Evolutionary conservation across 1,140 invertebrate species (phyloP).

Genomic region (Eumeta japonica): DNA sequence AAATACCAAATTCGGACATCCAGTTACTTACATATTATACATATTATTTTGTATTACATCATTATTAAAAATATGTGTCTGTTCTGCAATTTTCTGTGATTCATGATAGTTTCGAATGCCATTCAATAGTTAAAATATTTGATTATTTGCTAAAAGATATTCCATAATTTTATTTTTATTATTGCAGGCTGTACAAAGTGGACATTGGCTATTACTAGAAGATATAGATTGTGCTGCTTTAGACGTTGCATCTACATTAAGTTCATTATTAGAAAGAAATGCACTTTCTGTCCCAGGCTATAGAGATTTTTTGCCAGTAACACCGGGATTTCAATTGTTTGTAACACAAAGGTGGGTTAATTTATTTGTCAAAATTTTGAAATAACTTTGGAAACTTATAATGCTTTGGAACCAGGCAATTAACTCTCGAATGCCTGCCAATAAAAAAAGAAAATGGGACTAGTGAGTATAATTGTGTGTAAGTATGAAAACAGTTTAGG

Average conservation of each 20-base stretch:
- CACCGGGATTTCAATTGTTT: slow-evolving; percentile 88
- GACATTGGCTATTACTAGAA: slow-evolving; percentile 92
- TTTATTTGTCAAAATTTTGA: slow-evolving; percentile 22
- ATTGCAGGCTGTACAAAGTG: slow-evolving; percentile 76
- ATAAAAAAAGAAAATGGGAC: too few relatives aligned
- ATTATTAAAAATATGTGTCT: too few relatives aligned
- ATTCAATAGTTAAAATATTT: too few relatives aligned
- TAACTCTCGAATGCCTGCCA: too few relatives aligned
- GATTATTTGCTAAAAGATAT: neutral
- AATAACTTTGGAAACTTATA: slow-evolving; percentile 53
- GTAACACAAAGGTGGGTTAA: slow-evolving; percentile 75
- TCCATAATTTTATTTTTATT: slow-evolving; percentile 5
- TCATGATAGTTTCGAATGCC: too few relatives aligned
- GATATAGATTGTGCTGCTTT: slow-evolving; percentile 92
- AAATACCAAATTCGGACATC: too few relatives aligned
- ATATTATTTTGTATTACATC: too few relatives aligned
- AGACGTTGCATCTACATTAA: slow-evolving; percentile 88
- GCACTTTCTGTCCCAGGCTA: slow-evolving; percentile 84
- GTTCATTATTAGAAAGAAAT: slow-evolving; percentile 81
- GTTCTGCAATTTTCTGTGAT: too few relatives aligned
- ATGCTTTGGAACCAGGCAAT: too few relatives aligned
- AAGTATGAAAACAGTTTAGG: too few relatives aligned
- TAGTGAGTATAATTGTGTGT: too few relatives aligned
- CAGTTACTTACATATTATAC: too few relatives aligned
- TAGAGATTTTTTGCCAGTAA: slow-evolving; percentile 73